Base-by-base conservation (phyloP, 1,140 invertebrate species). In the Euwallacea similis region DNA sequence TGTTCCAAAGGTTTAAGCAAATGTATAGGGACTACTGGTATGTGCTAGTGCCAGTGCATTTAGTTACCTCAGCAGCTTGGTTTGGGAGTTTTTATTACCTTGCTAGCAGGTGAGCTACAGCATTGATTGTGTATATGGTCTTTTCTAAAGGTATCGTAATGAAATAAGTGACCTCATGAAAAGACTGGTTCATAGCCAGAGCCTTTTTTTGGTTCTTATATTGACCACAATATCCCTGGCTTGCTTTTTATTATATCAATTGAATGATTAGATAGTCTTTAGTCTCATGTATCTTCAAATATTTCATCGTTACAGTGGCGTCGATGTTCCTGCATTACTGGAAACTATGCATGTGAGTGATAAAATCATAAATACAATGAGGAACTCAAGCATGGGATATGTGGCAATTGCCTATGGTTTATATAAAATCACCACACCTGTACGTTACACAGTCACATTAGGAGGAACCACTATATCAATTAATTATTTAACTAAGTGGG, bases 21-120 rank as follows among this genome's bases (percentile, higher is more conserved):
- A 92, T 97, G 88, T 93, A 93, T 78, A 92, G 91, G 82, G 90
- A 97, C 79, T 97, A 98, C 83, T 98, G 96, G 92, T 96, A 97
- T 83, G 90, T 98, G 67, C 80, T 97, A 44, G 83, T 98, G 66
- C 94, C 93, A 42, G 94, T 98, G 0, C 96, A 98, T 83, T 76
- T 93, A 65, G 85, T 90, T 7, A 97, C 95, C 9, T 97, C 94
- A 0, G 81, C 87, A 64, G 86, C 89, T 69, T 98, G 96, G 95
- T 89, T 91, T 82, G 89, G 89, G 9, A 82, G 87, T 13, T 97
- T 97, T 82, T 98, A 96, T 82, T 89, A 92, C 80, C 82, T 90
- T 74, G 91, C 92, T n/a, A 89, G 88, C 83, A 94, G 92, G 95
- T 97, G 76, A 69, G 15, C 54, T 58, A 9, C 7, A 15, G 7